These are phyloP conservation scores for Apodemus agrarius DNA, from an alignment of 2,797 vertebrate species.

Conservation along the genomic window DNA sequence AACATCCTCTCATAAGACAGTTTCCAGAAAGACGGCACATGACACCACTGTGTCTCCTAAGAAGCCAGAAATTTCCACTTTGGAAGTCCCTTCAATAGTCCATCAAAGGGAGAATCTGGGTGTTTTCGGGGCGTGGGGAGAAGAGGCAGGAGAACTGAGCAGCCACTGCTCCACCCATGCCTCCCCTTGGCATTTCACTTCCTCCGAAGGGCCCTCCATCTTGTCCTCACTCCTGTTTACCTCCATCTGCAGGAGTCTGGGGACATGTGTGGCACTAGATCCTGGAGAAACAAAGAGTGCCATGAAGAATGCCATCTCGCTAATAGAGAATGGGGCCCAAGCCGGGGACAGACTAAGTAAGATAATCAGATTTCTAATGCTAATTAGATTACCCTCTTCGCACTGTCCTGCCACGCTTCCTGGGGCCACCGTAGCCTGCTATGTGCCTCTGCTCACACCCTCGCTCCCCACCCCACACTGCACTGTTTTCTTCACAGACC, in stretches of 20 bases:
- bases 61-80: no score
- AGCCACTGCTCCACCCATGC: background rate
- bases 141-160: background rate
- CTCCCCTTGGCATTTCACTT: background rate
- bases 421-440: background rate
- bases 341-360: background rate
- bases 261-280: background rate
- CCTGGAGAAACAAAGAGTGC: background rate
- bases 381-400: background rate
- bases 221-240: background rate
- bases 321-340: background rate
- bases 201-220: background rate
- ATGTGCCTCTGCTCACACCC: background rate
- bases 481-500: background rate
- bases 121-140: background rate
- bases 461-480: no score
- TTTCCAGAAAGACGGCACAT: no score
- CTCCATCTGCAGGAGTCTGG: background rate
- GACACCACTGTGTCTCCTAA: no score
- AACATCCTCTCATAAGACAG: no score
- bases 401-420: background rate
- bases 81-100: background rate
- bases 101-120: background rate
- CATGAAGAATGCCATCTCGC: background rate
- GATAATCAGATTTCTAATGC: background rate